These are phyloP conservation scores for Antheraea yamamai DNA, from an alignment of 2,888 invertebrate species.

Conservation along the genomic window DNA sequence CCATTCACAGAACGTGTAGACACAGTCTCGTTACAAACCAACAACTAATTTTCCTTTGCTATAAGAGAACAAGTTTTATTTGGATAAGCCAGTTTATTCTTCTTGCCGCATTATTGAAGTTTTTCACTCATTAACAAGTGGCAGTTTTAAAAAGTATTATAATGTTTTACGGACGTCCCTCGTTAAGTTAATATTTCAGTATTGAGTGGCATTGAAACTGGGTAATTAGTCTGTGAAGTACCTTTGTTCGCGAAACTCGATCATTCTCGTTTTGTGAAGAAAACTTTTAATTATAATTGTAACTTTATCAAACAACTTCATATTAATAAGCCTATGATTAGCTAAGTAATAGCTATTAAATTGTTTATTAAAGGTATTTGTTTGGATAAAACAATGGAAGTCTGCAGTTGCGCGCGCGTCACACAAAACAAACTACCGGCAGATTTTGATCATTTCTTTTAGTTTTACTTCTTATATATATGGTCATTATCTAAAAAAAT, in stretches of 20 bases:
- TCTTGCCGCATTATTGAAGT: constrained; percentile 11
- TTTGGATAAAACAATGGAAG: too few relatives aligned
- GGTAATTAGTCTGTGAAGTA: constrained; percentile 7
- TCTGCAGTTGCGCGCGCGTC: too few relatives aligned
- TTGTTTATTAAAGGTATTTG: neutral
- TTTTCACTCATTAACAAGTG: neutral
- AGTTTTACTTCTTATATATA: too few relatives aligned
- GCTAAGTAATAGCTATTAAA: neutral
- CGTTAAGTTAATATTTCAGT: neutral
- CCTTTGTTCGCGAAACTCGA: neutral
- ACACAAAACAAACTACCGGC: too few relatives aligned
- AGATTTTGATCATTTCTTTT: too few relatives aligned
- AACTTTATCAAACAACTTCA: neutral
- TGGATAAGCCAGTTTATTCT: constrained; percentile 6
- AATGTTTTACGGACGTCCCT: neutral
- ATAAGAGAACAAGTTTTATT: constrained; percentile 20
- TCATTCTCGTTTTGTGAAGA: neutral
- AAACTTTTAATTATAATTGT: constrained; percentile 12
- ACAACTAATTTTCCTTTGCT: constrained; percentile 20
- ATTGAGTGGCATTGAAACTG: too few relatives aligned
- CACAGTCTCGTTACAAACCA: constrained; percentile 19
- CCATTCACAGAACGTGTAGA: constrained; percentile 17
- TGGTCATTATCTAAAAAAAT: too few relatives aligned
- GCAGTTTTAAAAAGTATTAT: neutral
- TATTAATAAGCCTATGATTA: neutral